Conservation (phyloP, 1,140 invertebrate species). For the Tetragonula clypearis region DNA sequence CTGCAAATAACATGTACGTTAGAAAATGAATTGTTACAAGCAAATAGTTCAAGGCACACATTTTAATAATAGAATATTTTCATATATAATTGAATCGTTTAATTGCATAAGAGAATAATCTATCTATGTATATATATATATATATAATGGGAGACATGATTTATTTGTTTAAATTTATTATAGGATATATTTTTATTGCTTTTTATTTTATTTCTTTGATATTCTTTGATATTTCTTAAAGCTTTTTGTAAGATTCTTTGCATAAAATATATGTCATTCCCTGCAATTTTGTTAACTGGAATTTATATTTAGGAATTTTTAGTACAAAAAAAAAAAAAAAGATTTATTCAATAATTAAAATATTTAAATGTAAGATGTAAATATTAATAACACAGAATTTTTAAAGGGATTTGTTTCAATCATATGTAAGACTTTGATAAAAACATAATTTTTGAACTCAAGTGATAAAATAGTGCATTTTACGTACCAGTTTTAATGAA, state of each 20-base stretch:
- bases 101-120: background rate
- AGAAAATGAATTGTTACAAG: constrained; percentile 4
- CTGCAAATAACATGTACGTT: constrained; percentile 27
- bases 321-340: background rate
- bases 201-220: background rate
- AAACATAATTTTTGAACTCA: background rate
- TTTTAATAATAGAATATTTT: constrained; percentile 9
- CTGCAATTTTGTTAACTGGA: background rate
- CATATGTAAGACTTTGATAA: background rate
- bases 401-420: background rate
- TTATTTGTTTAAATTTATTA: constrained; percentile 16
- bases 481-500: background rate
- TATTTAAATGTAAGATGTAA: constrained; percentile 10
- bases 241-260: constrained; percentile 10
- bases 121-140: no score
- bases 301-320: constrained; percentile 3
- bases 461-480: background rate
- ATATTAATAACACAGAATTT: background rate
- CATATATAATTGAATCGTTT: constrained; percentile 21
- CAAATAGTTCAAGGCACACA: constrained; percentile 23
- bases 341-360: background rate
- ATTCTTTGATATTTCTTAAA: constrained; percentile 6
- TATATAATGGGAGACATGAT: constrained; percentile 42
- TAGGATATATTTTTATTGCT: constrained; percentile 17
- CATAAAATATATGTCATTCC: constrained; percentile 19